These are phyloP conservation scores for Odocoileus hemionus DNA, from an alignment of 2,113 vertebrate genomes.

Conservation along the genomic window DNA sequence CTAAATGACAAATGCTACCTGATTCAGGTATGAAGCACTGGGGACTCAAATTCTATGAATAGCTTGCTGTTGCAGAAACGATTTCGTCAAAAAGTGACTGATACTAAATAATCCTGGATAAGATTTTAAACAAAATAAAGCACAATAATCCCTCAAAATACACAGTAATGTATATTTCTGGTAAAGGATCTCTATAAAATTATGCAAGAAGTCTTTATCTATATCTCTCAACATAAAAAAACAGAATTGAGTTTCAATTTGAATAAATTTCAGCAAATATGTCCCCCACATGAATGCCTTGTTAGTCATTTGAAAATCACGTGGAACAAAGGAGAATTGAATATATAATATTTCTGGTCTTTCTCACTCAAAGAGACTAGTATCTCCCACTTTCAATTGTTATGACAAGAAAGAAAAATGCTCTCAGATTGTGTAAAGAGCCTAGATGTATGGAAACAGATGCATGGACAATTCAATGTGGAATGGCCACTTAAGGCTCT, in stretches of 20 bases:
- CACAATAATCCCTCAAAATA: neutral
- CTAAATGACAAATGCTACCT: neutral
- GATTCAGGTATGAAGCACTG: neutral
- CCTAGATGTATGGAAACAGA: neutral
- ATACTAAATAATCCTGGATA: neutral
- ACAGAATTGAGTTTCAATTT: neutral
- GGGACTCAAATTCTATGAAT: neutral
- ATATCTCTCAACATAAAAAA: neutral
- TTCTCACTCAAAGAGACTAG: neutral
- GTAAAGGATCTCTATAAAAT: neutral
- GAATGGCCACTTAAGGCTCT: neutral
- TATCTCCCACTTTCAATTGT: neutral
- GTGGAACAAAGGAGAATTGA: neutral
- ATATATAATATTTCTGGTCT: neutral
- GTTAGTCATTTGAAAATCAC: neutral
- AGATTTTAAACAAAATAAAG: neutral
- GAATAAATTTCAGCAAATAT: neutral
- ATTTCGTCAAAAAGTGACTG: neutral
- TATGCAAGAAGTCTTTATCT: neutral
- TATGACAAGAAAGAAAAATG: neutral
- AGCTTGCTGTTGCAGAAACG: neutral
- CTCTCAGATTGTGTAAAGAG: neutral
- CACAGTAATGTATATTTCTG: neutral
- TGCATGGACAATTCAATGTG: neutral
- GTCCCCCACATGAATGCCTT: neutral